Evolutionary conservation across 30 jellyfish, hydroid and myxozoan species (phyloP), one percentile per base, ranked within the genome.

Genomic region (Cassiopea xamachana): DNA sequence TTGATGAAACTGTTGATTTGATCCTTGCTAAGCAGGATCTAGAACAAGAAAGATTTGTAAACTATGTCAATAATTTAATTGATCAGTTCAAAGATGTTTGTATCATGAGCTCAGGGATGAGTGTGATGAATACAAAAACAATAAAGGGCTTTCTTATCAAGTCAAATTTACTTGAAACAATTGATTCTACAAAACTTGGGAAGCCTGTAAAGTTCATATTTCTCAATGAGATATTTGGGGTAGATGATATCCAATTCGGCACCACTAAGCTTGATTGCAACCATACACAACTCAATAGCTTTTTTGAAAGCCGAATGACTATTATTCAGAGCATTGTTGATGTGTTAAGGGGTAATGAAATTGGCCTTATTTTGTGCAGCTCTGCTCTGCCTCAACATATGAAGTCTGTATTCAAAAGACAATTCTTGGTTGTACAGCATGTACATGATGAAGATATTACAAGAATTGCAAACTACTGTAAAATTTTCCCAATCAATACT

Each of bases 41-140:
- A 46, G 69, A 67, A 50, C 67, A 67, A 16, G 69, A 74, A 10
- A 4, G 73, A 17, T 19, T 75, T 46, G 19, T 77, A 9, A 62
- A 86, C 15, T 49, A 58, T 70, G 47, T 88, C 47, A 69, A 79
- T 49, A 16, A 69, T n/a, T 5, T 88, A 10, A 69, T 88, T 10
- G 95, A 88, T 15, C 49, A 79, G 64, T 79, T 88, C 72, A 18
- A 62, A 18, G 90, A 88, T 17, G 69, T 88, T 12, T 88, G 95
- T 75, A 69, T 88, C 55, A 55, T 49, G 43, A 85, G 49, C 2
- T 39, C 75, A 62, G 90, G 90, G 7, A 79, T 79, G 46, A 73
- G 84, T 50, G 13, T 88, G 0, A 1, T 62, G 12, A 80, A 88
- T 71, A 44, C 95, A 39, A 49, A 75, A 67, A 67, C 79, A 18